Evolutionary conservation across 2,113 vertebrate species (phyloP).

Genomic region (Clarias macrocephalus): DNA sequence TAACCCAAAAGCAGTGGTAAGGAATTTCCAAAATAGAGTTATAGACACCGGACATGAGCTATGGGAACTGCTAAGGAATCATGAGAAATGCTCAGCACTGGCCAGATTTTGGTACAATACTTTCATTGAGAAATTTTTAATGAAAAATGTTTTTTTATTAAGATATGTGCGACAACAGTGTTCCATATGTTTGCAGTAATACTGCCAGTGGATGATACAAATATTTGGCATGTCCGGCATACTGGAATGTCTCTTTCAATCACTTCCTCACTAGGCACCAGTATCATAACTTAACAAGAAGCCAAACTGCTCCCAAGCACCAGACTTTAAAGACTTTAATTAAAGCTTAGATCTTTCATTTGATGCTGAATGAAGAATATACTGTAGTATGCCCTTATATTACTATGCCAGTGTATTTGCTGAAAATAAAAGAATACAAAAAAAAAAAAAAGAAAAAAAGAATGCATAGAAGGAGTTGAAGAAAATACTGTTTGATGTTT

Average conservation of each 20-base stretch:
- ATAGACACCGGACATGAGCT: too few relatives aligned
- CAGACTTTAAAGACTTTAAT: background rate
- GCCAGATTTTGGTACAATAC: too few relatives aligned
- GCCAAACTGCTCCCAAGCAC: background rate
- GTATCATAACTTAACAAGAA: background rate
- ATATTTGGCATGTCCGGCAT: background rate
- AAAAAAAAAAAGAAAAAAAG: background rate
- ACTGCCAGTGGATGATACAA: background rate
- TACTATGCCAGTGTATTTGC: background rate
- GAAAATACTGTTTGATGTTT: background rate
- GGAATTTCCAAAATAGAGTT: too few relatives aligned
- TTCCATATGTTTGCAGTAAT: background rate
- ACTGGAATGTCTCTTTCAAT: background rate
- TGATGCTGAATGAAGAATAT: background rate
- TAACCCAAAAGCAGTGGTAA: too few relatives aligned
- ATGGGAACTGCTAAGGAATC: too few relatives aligned
- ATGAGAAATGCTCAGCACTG: too few relatives aligned
- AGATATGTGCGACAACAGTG: too few relatives aligned
- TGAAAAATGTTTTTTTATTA: too few relatives aligned
- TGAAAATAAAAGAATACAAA: background rate
- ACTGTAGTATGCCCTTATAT: background rate
- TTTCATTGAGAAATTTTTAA: too few relatives aligned
- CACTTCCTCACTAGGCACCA: background rate
- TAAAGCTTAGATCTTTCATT: background rate
- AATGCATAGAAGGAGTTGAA: background rate